Percentiles rank a stretch among this genome's conserved stretches.
Evolutionary conservation across 2,797 vertebrate genomes (phyloP).

Genomic region (Chromis chromis): DNA sequence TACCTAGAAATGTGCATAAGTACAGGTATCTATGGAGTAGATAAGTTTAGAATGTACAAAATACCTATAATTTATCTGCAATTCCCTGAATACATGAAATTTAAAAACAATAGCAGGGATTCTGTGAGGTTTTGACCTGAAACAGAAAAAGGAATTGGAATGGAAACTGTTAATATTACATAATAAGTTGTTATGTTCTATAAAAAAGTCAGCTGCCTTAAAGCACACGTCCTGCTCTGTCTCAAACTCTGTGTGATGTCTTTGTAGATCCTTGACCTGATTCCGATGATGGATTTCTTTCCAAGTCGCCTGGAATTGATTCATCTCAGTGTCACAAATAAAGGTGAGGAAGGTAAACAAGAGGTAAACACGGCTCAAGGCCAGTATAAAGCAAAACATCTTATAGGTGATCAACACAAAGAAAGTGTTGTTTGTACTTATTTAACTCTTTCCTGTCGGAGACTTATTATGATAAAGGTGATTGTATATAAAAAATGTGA

Average conservation of each 20-base stretch:
- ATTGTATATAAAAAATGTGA: too few relatives aligned
- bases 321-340: slow-evolving; percentile 21
- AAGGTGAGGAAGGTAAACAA: slow-evolving; percentile 12
- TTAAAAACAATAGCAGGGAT: neutral
- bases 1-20: neutral
- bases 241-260: slow-evolving; percentile 12
- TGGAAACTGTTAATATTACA: neutral
- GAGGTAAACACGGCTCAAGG: slow-evolving; percentile 7
- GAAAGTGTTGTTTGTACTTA: too few relatives aligned
- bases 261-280: slow-evolving; percentile 52
- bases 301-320: slow-evolving; percentile 29
- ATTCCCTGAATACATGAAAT: neutral
- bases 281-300: slow-evolving; percentile 44
- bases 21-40: neutral
- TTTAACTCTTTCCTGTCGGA: neutral
- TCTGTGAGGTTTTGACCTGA: neutral
- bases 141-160: neutral
- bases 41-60: neutral
- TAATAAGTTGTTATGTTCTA: neutral
- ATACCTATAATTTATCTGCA: neutral
- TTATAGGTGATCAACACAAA: neutral
- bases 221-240: neutral
- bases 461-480: neutral
- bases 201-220: neutral
- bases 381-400: neutral